Evolutionary conservation across 1,140 invertebrate species (phyloP).

Genomic region (Diachasmimorpha longicaudata): DNA sequence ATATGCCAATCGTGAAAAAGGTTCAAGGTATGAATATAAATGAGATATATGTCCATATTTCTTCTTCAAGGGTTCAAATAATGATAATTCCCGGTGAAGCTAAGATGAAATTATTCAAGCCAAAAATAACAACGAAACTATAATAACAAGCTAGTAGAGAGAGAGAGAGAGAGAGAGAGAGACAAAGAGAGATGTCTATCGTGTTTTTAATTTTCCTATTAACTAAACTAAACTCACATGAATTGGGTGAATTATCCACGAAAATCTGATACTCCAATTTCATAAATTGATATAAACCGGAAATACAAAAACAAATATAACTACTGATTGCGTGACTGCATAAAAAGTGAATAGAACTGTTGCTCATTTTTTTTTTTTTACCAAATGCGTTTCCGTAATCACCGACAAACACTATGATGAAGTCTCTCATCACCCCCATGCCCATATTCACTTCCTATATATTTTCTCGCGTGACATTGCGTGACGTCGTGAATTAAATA

Average conservation of each 20-base stretch:
- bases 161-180: no score
- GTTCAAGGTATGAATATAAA: neutral
- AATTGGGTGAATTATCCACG: no score
- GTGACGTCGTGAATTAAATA: constrained; percentile 45
- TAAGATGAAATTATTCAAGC: neutral
- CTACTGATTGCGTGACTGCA: neutral
- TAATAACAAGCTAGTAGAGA: neutral
- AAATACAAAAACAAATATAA: neutral
- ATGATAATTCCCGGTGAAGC: neutral
- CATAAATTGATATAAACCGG: neutral
- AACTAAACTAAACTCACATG: no score
- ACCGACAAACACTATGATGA: neutral
- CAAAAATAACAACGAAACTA: neutral
- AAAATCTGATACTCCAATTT: no score
- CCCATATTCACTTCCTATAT: neutral
- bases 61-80: neutral
- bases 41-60: neutral
- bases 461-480: constrained; percentile 28
- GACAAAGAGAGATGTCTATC: no score
- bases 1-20: neutral
- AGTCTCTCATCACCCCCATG: neutral
- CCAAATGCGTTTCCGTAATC: neutral
- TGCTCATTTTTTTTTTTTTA: neutral
- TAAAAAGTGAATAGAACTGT: neutral
- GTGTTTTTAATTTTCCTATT: no score